Base-by-base conservation (phyloP, 2,888 invertebrate species). In the Temnothorax rugatulus region DNA sequence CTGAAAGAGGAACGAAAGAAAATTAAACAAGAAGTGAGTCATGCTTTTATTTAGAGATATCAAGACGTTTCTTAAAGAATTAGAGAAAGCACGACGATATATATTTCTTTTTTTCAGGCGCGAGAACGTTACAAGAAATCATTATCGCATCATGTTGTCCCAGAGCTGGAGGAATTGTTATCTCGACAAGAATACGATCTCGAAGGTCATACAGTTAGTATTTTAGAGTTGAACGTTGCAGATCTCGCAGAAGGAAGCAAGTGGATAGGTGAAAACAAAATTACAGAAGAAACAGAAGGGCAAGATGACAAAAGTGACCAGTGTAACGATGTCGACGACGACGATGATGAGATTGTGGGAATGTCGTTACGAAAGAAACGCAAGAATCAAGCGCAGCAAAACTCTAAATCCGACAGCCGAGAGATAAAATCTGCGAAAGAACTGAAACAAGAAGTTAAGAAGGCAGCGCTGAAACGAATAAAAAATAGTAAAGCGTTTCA, bases 401-500 rank as follows among this genome's bases (percentile, higher is more conserved):
- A 92, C 90, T 91, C 34, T 18, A 9, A 88, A 86, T 89, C 88
- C 1, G 90, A 93, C 88, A 95, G 90, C 90, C 94, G 66, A 94
- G 88, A 94, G 59, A 88, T 90, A 85, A 92, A 91, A 84, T 79
- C 77, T 25, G 97, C 97, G 92, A 97, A 97, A 93, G 97, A 97
- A 91, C 94, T 98, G 1, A 97, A 97, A 91, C 96, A 95, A 90
- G 95, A 96, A 86, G 95, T 97, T 11, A 97, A 97, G 91, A 96
- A 96, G 87, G 96, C 97, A 93, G 97, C 97, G 0, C 96, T 97
- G 0, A 97, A 97, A 91, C 96, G 97, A 93, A 96, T 98, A 21
- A 96, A 97, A 92, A 97, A 97, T 89, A 98, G 97, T 92, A 97
- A 97, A 95, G 96, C 96, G 0, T 98, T 97, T 91, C 97, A 97